Evolutionary conservation across 35 echinoderm and acorn worm genomes (phyloP), one percentile per base, ranked within the genome.

Genomic region (Amphiura filiformis): DNA sequence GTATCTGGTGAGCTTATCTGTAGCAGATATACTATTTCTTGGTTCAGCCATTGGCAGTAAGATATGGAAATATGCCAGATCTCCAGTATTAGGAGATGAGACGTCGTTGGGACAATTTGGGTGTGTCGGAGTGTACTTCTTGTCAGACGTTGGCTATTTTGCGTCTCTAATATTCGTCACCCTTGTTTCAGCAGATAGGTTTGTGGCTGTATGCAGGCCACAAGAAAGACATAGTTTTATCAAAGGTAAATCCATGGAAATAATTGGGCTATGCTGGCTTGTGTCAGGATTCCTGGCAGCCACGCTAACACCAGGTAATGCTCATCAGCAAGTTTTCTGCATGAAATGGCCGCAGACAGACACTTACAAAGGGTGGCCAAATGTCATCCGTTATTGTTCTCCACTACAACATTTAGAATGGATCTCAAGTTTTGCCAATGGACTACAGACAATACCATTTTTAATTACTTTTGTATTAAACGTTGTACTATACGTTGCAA

Each of bases 21-120:
- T 93, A 23, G 80, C 91, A 32, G 91, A 93, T 64, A 88, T 88
- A 12, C 14, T 93, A 0, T 93, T 93, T 84, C 91, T 93, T 34
- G 34, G 79, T 22, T 41, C 81, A 15, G 82, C 85, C 5, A 84
- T 93, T 33, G 84, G 80, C 13, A 83, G 85, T 49, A 91, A 91
- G 39, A 30, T 91, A 26, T 80, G 83, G 76, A 38, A 56, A 35
- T 86, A 57, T 39, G 36, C 20, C 7, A 52, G 20, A 11, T 52
- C 44, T 7, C 44, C 44, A 20, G 20, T 11, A 11, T 20, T 11
- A 30, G 0, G 34, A 78, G 90, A 91, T 37, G 76, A 91, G 23
- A 86, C 34, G 23, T 40, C 84, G 5, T 44, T 91, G 1, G 90
- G 83, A 31, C 34, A 3, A 23, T 23, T 36, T 1, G 90, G 90